phyloP scores from a whole-genome alignment of 2,113 vertebrate species.

The Climacteris rufus region DNA sequence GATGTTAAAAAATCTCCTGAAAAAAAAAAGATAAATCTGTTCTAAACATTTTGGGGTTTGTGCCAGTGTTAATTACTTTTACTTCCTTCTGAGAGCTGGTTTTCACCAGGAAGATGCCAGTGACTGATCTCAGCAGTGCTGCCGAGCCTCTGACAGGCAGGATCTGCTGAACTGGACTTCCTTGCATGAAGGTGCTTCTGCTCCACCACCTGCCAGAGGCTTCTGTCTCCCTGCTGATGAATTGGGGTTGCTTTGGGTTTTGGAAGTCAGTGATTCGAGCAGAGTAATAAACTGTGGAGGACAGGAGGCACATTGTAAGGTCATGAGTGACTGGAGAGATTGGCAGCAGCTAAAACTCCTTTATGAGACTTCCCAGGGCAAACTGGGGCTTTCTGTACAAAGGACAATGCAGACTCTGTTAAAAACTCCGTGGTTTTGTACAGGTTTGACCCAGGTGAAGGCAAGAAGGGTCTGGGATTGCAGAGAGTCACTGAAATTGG shows the following conservation, averaged over 20 bases:
- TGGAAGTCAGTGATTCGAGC: background rate
- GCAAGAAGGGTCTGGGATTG: background rate
- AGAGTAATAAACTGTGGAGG: background rate
- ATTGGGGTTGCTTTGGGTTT: background rate
- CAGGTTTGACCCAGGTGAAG: background rate
- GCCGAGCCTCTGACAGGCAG: background rate
- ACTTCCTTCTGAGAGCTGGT: background rate
- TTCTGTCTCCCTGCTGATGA: background rate
- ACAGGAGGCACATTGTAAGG: slow-evolving; percentile 41
- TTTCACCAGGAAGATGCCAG: background rate
- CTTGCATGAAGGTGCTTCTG: background rate
- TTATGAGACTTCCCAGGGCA: slow-evolving; percentile 35
- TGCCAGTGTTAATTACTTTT: background rate
- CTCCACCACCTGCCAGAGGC: background rate
- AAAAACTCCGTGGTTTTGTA: background rate
- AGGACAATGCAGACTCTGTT: slow-evolving; percentile 53
- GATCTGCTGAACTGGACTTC: background rate
- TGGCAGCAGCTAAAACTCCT: slow-evolving; percentile 29
- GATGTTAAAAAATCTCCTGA: background rate
- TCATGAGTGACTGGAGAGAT: slow-evolving; percentile 3
- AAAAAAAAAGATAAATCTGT: background rate
- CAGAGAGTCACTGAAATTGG: background rate
- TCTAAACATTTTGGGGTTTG: background rate
- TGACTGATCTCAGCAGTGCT: background rate
- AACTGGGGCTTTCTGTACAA: background rate